Evolutionary conservation across 2,113 vertebrate species (phyloP).

Genomic region (Odocoileus virginianus): DNA sequence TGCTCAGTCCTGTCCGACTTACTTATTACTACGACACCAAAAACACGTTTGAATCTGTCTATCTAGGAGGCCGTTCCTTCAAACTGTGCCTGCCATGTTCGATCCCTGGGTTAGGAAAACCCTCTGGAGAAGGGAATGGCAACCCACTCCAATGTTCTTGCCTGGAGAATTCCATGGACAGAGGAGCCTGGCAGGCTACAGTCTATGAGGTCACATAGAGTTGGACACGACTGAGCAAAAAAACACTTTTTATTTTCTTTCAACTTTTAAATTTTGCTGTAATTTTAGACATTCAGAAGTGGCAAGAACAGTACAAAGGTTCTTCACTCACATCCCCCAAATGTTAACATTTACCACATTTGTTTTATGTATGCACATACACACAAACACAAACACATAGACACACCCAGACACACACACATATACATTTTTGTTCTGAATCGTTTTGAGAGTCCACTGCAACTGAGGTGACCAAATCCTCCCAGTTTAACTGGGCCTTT

Average conservation of each 20-base stretch:
- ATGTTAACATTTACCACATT: not conserved
- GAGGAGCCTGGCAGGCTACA: not conserved
- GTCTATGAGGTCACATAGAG: not conserved
- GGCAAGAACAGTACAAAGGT: not conserved
- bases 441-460: not conserved
- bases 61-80: not conserved
- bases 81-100: not conserved
- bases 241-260: not conserved
- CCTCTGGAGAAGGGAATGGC: not conserved
- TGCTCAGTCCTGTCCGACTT: not conserved
- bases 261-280: not conserved
- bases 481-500: not conserved
- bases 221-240: not conserved
- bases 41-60: not conserved
- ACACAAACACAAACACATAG: not conserved
- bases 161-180: not conserved
- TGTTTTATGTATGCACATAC: not conserved
- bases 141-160: not conserved
- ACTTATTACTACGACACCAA: not conserved
- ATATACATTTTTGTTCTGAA: not conserved
- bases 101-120: not conserved
- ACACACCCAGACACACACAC: not conserved
- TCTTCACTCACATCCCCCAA: not conserved
- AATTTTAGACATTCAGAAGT: not conserved
- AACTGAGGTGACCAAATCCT: not conserved